phyloP scores from a whole-genome alignment of 2,797 vertebrate species.

The Crenuchus spilurus region DNA sequence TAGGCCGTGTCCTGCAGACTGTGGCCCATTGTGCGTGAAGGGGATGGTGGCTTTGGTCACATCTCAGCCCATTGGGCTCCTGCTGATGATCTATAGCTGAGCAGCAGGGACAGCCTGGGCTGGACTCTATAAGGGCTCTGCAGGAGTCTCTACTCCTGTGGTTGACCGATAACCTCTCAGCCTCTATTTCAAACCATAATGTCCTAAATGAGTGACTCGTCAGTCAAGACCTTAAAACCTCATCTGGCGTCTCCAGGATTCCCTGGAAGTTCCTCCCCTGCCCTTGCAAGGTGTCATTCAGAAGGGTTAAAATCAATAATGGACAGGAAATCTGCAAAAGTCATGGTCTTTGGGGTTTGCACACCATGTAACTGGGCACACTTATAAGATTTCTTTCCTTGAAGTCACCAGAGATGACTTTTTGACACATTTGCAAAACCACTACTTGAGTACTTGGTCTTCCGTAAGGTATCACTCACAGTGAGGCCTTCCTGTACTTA shows the following conservation, averaged over 20 bases:
- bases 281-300: not conserved
- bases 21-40: conserved; percentile 75
- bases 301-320: not conserved
- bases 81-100: conserved; percentile 76
- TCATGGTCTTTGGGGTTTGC: not conserved
- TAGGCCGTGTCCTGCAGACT: conserved; percentile 79
- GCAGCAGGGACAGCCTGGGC: conserved; percentile 62
- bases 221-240: conserved; percentile 20
- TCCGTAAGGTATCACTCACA: not conserved
- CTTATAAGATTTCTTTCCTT: not conserved
- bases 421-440: not conserved
- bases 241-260: not conserved
- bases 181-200: conserved; percentile 29
- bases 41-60: conserved; percentile 78
- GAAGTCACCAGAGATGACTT: not conserved
- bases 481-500: not conserved
- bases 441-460: too few species aligned
- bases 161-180: conserved; percentile 75
- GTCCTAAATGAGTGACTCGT: conserved; percentile 43
- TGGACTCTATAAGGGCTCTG: conserved; percentile 72
- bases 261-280: not conserved
- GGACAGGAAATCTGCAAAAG: too few species aligned
- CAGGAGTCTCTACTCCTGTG: conserved; percentile 75
- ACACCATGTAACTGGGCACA: not conserved
- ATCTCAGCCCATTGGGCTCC: conserved; percentile 76